Base-by-base conservation (phyloP, 2,797 vertebrate species). In the Pipistrellus pipistrellus region DNA sequence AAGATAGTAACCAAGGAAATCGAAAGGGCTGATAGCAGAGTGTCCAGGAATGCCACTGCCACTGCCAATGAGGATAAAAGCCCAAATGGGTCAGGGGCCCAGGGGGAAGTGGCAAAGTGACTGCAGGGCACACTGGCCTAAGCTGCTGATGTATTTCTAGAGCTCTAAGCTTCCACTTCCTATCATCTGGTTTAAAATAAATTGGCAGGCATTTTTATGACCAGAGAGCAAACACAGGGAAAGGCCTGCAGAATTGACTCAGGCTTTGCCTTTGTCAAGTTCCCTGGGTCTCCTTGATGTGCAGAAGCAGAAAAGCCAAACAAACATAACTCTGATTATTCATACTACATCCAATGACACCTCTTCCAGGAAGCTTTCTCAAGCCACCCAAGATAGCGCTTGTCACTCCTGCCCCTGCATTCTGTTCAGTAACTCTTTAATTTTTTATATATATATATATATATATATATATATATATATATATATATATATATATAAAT, bases 121-220 rank as follows among this genome's bases (percentile, higher is more conserved):
- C 51, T 15, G 1, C 3, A 27, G 0, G 7, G 64, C 38, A 90
- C 32, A 41, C 48, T 0, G 13, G 97, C 91, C 5, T 9, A 77
- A 85, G 69, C 38, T 96, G 95, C 78, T 53, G 48, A 95, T 91
- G 92, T 94, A 57, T 72, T 96, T 96, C 91, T 95, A 97, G 96
- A 96, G 84, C 84, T 88, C 90, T 93, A 96, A 93, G 9, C 48
- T 96, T 96, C 96, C 90, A 86, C 95, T 97, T 98, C 93, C 94
- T 97, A 90, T 94, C 96, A 97, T 97, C 81, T 96, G 13, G 75
- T 96, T 98, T 94, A 90, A 96, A 97, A 96, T 96, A 98, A 98
- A 98, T 97, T 95, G 92, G 46, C 77, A 95, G 97, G 95, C 97
- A 97, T 97, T 95, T 97, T 98, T 96, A 97, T 95, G 95, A 53